Base-by-base conservation (phyloP, 2,888 invertebrate genomes). In the Euclidia mi region DNA sequence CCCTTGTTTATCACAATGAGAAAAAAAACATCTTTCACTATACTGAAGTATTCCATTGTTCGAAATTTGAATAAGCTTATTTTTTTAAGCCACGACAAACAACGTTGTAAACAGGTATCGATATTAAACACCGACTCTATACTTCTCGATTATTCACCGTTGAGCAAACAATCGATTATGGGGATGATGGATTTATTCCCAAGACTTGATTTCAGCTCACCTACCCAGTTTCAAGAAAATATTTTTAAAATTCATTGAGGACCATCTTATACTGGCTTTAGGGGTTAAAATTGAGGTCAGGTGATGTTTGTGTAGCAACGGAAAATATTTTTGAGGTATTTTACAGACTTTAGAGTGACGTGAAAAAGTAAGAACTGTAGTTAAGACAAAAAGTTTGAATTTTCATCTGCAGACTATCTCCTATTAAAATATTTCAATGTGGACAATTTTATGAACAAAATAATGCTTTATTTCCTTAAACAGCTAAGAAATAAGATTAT, bases 91-190 rank as follows among this genome's bases (percentile, higher is more conserved):
- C n/a, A n/a, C n/a, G n/a, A n/a, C n/a, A n/a, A n/a, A n/a, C n/a
- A n/a, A n/a, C n/a, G n/a, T n/a, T n/a, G n/a, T n/a, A n/a, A n/a
- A n/a, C n/a, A n/a, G n/a, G n/a, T 42, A 66, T 55, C 71, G 63
- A 60, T 61, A 68, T 65, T 71, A 61, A 73, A 71, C 60, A 65
- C 28, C 25, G 46, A 61, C 35, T 51, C 53, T 51, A 68, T 70
- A 65, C 65, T 70, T 81, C 70, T 68, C 61, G 70, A 87, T 85
- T 84, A 83, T 82, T 85, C 81, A 79, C 71, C 59, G 75, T 62
- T 72, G 73, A 76, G 57, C 69, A 84, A 77, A 70, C 82, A 81
- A 85, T 85, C 88, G 87, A 87, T 89, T 88, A 85, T 58, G 53
- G 57, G 68, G 63, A 80, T 87, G 89, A 89, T 86, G 85, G 81